Conservation (phyloP, 2,113 vertebrate genomes). For the Hiodon tergisus region DNA sequence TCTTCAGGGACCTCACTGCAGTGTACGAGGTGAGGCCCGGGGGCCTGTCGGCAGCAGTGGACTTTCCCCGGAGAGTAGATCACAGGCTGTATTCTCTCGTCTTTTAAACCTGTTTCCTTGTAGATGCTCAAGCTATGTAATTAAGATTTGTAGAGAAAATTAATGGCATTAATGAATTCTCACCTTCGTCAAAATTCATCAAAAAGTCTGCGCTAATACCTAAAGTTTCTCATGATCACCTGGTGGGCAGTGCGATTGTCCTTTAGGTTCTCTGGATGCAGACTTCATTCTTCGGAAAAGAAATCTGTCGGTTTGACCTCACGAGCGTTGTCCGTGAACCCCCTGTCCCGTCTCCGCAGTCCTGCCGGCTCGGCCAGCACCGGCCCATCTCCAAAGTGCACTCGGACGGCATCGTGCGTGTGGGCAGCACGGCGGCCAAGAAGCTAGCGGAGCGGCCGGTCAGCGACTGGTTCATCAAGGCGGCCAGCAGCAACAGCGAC, state of each 20-base stretch:
- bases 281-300: no score
- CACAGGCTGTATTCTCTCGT: no score
- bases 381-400: slow-evolving; percentile 89
- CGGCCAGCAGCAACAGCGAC: slow-evolving; percentile 78
- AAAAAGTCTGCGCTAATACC: no score
- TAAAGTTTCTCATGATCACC: no score
- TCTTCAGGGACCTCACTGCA: slow-evolving; percentile 92
- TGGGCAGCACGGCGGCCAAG: slow-evolving; percentile 80
- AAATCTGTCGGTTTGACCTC: background rate
- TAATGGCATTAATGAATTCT: no score
- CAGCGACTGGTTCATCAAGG: slow-evolving; percentile 91
- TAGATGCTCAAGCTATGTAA: no score
- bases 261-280: no score
- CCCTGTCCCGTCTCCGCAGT: slow-evolving; percentile 52
- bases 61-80: no score
- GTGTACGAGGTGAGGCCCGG: slow-evolving; percentile 80
- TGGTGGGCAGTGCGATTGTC: no score
- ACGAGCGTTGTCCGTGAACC: background rate
- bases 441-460: slow-evolving; percentile 84
- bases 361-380: slow-evolving; percentile 93
- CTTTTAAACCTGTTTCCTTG: no score
- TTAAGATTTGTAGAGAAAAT: no score
- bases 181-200: no score
- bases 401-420: slow-evolving; percentile 87
- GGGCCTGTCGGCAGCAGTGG: background rate